Evolutionary conservation across 2,113 vertebrate genomes (phyloP).

Genomic region (Trematomus loennbergii): DNA sequence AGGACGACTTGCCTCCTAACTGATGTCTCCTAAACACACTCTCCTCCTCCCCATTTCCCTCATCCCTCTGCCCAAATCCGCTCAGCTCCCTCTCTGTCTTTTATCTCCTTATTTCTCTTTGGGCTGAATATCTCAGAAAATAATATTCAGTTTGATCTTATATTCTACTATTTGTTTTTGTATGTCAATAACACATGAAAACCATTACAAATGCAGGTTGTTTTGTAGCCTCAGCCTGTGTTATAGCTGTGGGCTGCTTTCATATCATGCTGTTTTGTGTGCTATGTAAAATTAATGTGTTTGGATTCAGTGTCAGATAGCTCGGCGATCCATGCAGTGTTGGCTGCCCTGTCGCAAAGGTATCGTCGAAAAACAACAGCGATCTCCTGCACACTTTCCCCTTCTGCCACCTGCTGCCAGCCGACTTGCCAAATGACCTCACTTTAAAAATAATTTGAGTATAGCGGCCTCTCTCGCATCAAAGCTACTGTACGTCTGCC

Average conservation of each 20-base stretch:
- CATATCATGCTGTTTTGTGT: neutral
- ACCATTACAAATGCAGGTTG: neutral
- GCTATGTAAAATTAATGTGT: neutral
- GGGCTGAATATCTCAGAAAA: no score
- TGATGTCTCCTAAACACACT: neutral
- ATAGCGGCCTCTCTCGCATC: neutral
- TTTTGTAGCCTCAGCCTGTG: no score
- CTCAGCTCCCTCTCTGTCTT: neutral
- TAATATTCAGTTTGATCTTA: no score
- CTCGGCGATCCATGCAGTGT: neutral
- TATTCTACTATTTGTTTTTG: neutral
- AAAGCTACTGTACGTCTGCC: neutral
- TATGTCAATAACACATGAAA: neutral
- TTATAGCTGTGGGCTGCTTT: neutral
- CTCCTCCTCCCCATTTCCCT: conserved; percentile 1
- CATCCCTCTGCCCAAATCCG: conserved; percentile 32
- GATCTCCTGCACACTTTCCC: neutral
- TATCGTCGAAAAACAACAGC: neutral
- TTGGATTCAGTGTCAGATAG: no score
- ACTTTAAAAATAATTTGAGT: neutral
- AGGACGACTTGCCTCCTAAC: conserved; percentile 24
- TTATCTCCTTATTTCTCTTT: neutral
- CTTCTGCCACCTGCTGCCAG: neutral
- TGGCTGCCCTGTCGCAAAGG: neutral
- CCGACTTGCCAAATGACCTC: neutral